phyloP scores from a whole-genome alignment of 2,888 invertebrate species.

The Lordiphosa fenestrarum region DNA sequence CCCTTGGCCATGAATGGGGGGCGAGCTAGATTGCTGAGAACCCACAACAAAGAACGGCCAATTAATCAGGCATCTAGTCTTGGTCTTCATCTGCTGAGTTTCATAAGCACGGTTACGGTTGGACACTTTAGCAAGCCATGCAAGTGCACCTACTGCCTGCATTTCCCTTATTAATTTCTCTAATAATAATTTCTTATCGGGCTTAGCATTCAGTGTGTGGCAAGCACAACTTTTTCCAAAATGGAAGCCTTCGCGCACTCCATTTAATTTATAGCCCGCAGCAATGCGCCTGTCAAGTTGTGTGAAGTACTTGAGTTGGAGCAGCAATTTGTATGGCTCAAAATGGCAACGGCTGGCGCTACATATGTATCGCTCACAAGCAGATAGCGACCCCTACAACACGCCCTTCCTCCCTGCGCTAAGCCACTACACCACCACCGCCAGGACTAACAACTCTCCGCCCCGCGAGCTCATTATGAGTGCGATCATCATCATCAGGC shows the following conservation, averaged over 20 bases:
- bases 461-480: slow-evolving; percentile 48
- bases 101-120: no score
- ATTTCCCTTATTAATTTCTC: neutral
- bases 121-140: no score
- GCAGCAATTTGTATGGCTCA: slow-evolving; percentile 42
- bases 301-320: slow-evolving; percentile 28
- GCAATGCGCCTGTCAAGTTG: slow-evolving; percentile 47
- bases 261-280: slow-evolving; percentile 58
- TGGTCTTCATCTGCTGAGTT: no score
- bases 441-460: slow-evolving; percentile 8
- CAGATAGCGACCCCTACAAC: slow-evolving; percentile 5
- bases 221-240: slow-evolving; percentile 4
- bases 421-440: slow-evolving; percentile 25
- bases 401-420: slow-evolving; percentile 1
- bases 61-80: no score
- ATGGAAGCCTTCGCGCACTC: slow-evolving; percentile 22
- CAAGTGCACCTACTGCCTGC: no score
- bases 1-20: slow-evolving; percentile 7
- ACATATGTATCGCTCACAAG: slow-evolving; percentile 47
- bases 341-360: slow-evolving; percentile 30
- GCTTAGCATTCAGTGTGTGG: slow-evolving; percentile 7
- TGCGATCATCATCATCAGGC: slow-evolving; percentile 41
- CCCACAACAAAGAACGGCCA: no score
- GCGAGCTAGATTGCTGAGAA: no score
- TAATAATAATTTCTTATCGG: slow-evolving; percentile 1